Evolutionary conservation across 2,113 vertebrate species (phyloP), one percentile per base, ranked within the genome.

Genomic region (Epinephelus moara): DNA sequence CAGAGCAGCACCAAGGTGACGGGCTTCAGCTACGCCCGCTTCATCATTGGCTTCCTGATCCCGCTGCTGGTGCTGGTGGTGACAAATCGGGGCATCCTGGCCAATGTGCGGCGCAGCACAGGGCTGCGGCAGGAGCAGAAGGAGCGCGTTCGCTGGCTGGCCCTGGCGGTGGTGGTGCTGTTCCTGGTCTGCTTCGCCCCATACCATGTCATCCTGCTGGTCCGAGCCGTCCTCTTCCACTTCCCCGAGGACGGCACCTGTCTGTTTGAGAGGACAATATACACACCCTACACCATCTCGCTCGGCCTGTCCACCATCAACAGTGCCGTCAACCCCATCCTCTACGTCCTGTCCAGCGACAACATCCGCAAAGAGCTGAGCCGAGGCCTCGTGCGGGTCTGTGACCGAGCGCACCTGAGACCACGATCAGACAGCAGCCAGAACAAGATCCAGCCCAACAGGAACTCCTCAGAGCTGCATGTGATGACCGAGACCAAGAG

Each of bases 161-260:
- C 94, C 0, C 12, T 92, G 0, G 90, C 94, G 0, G 95, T 98
- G 1, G 96, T 98, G 53, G 2, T 79, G 5, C 95, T 98, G 66
- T 99, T 99, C 94, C 81, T 97, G 63, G 59, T 96, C 25, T 98
- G 97, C 85, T 99, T 99, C 0, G 94, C 95, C 2, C 97, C 97
- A 0, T 98, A 98, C 79, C 97, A 99, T 40, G 13, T 96, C 17
- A 90, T 97, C 57, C 95, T 99, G 13, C 23, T 98, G 1, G 2
- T 86, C 69, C 92, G 96, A 2, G 94, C 96, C 0, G 0, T 91
- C 13, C 52, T 88, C 69, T 96, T 88, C 59, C 83, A 96, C 30
- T 27, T 94, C 71, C 47, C 91, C 55, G 6, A 77, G 3, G 0
- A 0, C 1, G 1, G 0, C 0, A 0, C 84, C 3, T 97, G 96